Base-by-base conservation (phyloP, 2,888 invertebrate species). In the Clepsis dumicolana region DNA sequence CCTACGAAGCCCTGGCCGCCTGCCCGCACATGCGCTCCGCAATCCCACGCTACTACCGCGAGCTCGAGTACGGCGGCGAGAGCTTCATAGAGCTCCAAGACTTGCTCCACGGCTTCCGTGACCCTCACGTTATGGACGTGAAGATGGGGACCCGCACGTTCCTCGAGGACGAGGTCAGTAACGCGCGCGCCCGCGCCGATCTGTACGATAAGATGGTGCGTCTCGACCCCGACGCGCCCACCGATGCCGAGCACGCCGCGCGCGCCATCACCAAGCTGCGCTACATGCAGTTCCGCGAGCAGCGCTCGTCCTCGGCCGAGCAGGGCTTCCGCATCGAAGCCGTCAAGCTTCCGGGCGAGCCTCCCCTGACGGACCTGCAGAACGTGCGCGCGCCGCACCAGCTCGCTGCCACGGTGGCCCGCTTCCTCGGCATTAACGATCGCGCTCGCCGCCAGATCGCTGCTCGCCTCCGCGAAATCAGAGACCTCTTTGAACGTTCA, bases 81-180 rank as follows among this genome's bases (percentile, higher is more conserved):
- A 95, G 95, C 74, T 99, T 98, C 90, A 98, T 99, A 80, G 99
- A 99, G 89, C 95, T 99, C 72, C 98, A 99, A 91, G 98, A 99
- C 88, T 94, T 99, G 21, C 93, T 99, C 25, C 96, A 97, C 79
- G 97, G 97, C 67, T 99, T 99, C 90, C 90, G 94, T 80, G 97
- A 99, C 89, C 98, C 98, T 0, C 96, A 97, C 82, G 98, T 99
- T 0, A 99, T 99, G 96, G 99, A 99, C 88, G 97, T 99, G 71
- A 99, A 99, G 94, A 97, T 99, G 95, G 99, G 99, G 52, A 97
- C 97, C 1, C 95, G 99, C 80, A 99, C 99, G 21, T 99, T 99
- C 89, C 94, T 99, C 44, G 99, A 99, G 89, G 96, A 97, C 1
- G 99, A 99, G 94, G 99, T 99, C 48, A 96, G 96, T 82, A 99